Conservation (phyloP, 2,888 invertebrate genomes). For the Mamestra brassicae region DNA sequence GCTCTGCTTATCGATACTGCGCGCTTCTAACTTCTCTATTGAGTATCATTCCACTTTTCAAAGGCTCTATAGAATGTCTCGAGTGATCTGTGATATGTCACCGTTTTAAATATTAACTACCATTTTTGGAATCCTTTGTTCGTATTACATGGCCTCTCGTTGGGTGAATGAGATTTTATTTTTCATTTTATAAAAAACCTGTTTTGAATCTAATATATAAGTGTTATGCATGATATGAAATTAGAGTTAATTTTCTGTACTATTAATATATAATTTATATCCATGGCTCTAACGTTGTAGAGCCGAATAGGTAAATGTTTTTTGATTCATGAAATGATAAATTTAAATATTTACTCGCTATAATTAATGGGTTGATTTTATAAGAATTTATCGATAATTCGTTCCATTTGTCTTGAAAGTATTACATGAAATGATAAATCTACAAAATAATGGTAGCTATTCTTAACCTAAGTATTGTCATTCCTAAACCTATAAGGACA, state of each 20-base stretch:
- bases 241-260: constrained; percentile 52
- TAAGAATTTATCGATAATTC: constrained; percentile 50
- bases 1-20: constrained; percentile 10
- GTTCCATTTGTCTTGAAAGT: constrained; percentile 58
- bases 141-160: constrained; percentile 51
- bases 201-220: constrained; percentile 40
- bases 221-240: constrained; percentile 59
- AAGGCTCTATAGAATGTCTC: constrained; percentile 64
- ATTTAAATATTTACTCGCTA: constrained; percentile 52
- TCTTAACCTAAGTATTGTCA: constrained; percentile 80
- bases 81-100: constrained; percentile 80
- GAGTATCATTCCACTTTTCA: constrained; percentile 68
- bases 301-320: constrained; percentile 43
- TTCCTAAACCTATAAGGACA: constrained; percentile 84
- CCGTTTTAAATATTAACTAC: constrained; percentile 61
- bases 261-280: constrained; percentile 52
- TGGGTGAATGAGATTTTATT: constrained; percentile 54
- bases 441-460: constrained; percentile 76
- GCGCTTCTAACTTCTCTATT: constrained; percentile 43
- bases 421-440: constrained; percentile 62
- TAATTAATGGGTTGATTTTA: constrained; percentile 50
- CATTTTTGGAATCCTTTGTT: constrained; percentile 53
- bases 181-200: constrained; percentile 48
- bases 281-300: constrained; percentile 30
- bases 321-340: constrained; percentile 56